Percentiles rank a stretch among this genome's conserved stretches.
These are phyloP conservation scores for Desmodus rotundus DNA, from an alignment of 2,113 vertebrate genomes.

Conservation along the genomic window DNA sequence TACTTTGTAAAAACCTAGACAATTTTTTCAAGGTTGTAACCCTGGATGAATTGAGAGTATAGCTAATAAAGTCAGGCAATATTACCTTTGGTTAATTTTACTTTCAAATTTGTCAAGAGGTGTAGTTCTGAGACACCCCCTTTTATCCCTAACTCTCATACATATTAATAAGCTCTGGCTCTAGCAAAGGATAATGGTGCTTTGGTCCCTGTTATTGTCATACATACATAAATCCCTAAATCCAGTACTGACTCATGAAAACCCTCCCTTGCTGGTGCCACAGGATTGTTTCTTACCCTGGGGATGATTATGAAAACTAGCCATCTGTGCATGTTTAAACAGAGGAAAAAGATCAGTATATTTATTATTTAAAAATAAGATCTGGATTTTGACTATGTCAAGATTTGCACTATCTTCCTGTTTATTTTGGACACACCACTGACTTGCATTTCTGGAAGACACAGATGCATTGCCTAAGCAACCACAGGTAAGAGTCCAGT, in stretches of 20 bases:
- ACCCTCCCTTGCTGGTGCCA: slow-evolving; percentile 69
- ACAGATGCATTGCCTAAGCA: slow-evolving; percentile 27
- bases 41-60: neutral
- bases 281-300: slow-evolving; percentile 46
- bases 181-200: slow-evolving; percentile 76
- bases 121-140: neutral
- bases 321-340: neutral
- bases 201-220: slow-evolving; percentile 78
- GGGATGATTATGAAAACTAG: slow-evolving; percentile 68
- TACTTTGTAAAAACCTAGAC: neutral
- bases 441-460: slow-evolving; percentile 39
- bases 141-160: slow-evolving; percentile 50
- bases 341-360: slow-evolving; percentile 21
- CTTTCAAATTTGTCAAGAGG: neutral
- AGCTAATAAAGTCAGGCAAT: neutral
- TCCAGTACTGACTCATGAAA: slow-evolving; percentile 78
- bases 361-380: neutral
- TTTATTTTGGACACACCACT: slow-evolving; percentile 51
- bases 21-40: neutral
- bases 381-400: slow-evolving; percentile 58
- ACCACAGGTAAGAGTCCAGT: slow-evolving; percentile 57
- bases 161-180: slow-evolving; percentile 74
- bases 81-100: neutral
- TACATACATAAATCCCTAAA: slow-evolving; percentile 83
- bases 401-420: slow-evolving; percentile 19